Conservation (phyloP, 2,888 invertebrate genomes). For the Leptothorax acervorum region DNA sequence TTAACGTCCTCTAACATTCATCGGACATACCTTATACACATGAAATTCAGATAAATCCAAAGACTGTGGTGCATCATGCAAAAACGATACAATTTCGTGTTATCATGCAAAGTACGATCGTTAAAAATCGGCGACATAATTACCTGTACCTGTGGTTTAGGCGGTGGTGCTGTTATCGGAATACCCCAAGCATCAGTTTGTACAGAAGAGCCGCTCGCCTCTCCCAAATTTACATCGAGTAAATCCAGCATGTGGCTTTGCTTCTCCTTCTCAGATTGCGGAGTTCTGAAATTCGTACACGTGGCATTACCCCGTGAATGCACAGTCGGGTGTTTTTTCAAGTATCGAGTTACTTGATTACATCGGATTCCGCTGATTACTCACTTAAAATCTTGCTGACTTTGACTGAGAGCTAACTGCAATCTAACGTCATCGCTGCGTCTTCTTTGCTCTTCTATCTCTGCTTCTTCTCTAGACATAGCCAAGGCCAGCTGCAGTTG, state of each 20-base stretch:
- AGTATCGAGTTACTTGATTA: background rate
- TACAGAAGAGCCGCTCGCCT: slow-evolving; percentile 87
- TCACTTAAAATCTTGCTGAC: slow-evolving; percentile 96
- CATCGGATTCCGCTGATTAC: slow-evolving; percentile 76
- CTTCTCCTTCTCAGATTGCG: slow-evolving; percentile 85
- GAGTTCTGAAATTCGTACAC: slow-evolving; percentile 79
- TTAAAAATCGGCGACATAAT: slow-evolving; percentile 1
- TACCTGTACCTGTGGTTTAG: slow-evolving; percentile 87
- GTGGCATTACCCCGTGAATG: background rate
- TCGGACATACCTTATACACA: slow-evolving; percentile 67
- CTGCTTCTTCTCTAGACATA: slow-evolving; percentile 99
- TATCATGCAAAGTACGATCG: slow-evolving; percentile 69
- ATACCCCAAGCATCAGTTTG: slow-evolving; percentile 92
- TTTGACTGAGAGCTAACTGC: slow-evolving; percentile 97
- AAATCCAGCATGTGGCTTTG: slow-evolving; percentile 93
- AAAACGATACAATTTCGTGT: slow-evolving; percentile 58
- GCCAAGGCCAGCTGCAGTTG: slow-evolving; percentile 99
- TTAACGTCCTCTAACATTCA: slow-evolving; percentile 8
- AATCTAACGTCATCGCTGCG: slow-evolving; percentile 98
- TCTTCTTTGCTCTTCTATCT: slow-evolving; percentile 97
- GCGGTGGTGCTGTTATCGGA: slow-evolving; percentile 86
- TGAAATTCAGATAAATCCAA: slow-evolving; percentile 82
- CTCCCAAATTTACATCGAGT: slow-evolving; percentile 92
- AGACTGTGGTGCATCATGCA: slow-evolving; percentile 77
- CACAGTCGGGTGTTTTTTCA: background rate